Evolutionary conservation across 1,140 invertebrate genomes (phyloP).

Genomic region (Bilobella aurantiaca): DNA sequence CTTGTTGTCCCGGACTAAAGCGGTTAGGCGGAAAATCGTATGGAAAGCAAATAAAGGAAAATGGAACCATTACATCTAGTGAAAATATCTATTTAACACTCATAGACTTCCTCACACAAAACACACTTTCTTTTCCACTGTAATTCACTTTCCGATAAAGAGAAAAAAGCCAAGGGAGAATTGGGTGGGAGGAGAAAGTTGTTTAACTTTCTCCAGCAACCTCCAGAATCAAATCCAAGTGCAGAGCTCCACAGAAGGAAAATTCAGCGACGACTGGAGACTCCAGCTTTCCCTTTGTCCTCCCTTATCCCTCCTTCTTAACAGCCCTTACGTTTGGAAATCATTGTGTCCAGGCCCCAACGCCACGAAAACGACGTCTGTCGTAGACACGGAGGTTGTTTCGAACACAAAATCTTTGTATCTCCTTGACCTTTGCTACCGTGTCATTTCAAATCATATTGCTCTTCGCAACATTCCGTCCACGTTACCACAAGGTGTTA

Average conservation of each 20-base stretch:
- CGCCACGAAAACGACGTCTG: neutral
- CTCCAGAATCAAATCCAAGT: conserved; percentile 1
- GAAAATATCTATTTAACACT: conserved; percentile 15
- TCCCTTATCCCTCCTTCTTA: neutral
- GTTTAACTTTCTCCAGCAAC: neutral
- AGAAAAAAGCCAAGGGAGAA: neutral
- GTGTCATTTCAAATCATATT: no score
- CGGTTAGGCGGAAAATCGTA: neutral
- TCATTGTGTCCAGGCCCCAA: neutral
- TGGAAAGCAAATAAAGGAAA: conserved; percentile 8
- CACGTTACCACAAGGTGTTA: no score
- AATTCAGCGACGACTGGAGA: no score
- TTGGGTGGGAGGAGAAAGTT: neutral
- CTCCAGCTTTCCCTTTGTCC: no score
- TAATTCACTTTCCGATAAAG: conserved; percentile 31
- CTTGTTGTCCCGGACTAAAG: neutral
- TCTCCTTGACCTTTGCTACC: no score
- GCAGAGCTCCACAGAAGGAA: no score
- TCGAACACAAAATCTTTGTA: no score
- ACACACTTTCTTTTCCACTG: conserved; percentile 12
- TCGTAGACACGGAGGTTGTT: neutral
- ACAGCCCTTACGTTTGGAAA: neutral
- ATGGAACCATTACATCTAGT: conserved; percentile 2
- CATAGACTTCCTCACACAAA: conserved; percentile 1
- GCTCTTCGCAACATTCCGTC: no score